Percentiles rank a stretch among this genome's conserved stretches.
These are phyloP conservation scores for Chrysolina oricalcia DNA, from an alignment of 2,888 invertebrate genomes.

Conservation along the genomic window DNA sequence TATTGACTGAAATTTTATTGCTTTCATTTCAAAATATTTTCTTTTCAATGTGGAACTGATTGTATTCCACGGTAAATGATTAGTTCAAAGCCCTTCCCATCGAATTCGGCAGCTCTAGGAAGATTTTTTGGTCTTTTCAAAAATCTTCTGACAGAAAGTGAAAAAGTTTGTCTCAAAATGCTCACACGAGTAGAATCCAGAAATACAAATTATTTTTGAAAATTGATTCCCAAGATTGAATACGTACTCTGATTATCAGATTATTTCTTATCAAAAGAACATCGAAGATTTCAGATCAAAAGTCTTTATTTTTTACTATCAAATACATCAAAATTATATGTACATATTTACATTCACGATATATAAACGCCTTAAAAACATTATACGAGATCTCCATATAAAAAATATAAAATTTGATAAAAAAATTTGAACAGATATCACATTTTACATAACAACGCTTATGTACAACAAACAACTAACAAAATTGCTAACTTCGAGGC, in stretches of 20 bases:
- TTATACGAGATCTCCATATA: slow-evolving; percentile 49
- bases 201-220: too few species aligned
- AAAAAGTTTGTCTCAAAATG: too few species aligned
- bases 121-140: too few species aligned
- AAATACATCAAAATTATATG: not conserved
- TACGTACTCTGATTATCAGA: not conserved
- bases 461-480: slow-evolving; percentile 30
- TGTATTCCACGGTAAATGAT: too few species aligned
- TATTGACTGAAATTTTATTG: too few species aligned
- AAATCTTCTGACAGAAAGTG: too few species aligned
- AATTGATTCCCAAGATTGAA: too few species aligned
- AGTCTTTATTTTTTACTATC: slow-evolving; percentile 7
- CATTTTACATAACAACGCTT: slow-evolving; percentile 49
- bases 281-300: not conserved
- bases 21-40: too few species aligned
- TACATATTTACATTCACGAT: slow-evolving; percentile 36
- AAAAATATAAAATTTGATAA: slow-evolving; percentile 50
- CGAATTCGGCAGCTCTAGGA: too few species aligned
- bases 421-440: slow-evolving; percentile 58
- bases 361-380: slow-evolving; percentile 41
- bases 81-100: too few species aligned
- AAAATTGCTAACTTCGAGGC: slow-evolving; percentile 46
- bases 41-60: too few species aligned
- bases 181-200: too few species aligned
- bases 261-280: not conserved